phyloP scores from a whole-genome alignment of 2,113 vertebrate species.

The Clarias magur region DNA sequence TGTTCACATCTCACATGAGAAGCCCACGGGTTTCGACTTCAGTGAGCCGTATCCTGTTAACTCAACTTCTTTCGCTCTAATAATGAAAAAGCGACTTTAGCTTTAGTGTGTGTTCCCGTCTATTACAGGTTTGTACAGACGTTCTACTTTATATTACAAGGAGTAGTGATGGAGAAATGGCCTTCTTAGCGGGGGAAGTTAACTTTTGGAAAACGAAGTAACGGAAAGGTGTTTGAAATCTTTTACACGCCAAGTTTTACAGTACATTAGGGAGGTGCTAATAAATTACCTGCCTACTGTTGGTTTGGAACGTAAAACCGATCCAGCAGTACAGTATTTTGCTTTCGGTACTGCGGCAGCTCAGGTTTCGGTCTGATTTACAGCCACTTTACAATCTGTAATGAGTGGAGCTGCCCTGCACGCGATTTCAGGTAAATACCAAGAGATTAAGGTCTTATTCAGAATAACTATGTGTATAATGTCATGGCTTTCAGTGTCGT shows the following conservation, averaged over 20 bases:
- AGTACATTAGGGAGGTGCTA: background rate
- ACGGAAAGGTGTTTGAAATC: background rate
- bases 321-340: slow-evolving; percentile 10
- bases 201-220: background rate
- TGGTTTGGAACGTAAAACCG: slow-evolving; percentile 5
- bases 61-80: slow-evolving; percentile 12
- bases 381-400: slow-evolving; percentile 14
- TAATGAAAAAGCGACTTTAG: slow-evolving; percentile 33
- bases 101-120: background rate
- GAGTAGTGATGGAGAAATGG: background rate
- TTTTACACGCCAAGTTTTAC: slow-evolving; percentile 3
- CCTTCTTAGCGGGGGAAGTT: background rate
- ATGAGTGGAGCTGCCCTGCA: background rate
- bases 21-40: background rate
- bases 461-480: background rate
- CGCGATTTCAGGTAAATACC: background rate
- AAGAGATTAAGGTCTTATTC: slow-evolving; percentile 5
- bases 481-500: background rate
- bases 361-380: slow-evolving; percentile 1
- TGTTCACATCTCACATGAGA: slow-evolving; percentile 4
- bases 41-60: slow-evolving; percentile 31
- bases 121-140: background rate
- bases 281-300: background rate
- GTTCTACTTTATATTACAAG: background rate
- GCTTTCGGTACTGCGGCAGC: background rate